Conservation (phyloP, 1,140 invertebrate genomes). For the Halesus radiatus region DNA sequence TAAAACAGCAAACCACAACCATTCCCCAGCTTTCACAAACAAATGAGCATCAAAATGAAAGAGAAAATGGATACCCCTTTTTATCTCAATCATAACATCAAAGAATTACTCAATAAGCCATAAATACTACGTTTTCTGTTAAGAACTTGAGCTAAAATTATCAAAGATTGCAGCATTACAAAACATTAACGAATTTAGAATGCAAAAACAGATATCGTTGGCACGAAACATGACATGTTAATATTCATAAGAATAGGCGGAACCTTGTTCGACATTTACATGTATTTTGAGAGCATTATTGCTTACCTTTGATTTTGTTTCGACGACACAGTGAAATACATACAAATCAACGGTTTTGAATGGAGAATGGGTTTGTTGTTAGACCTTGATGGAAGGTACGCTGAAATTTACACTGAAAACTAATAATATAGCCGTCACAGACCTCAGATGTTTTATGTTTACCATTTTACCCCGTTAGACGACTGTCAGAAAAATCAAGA, state of each 20-base stretch:
- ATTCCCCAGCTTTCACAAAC: too few relatives aligned
- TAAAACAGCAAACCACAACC: too few relatives aligned
- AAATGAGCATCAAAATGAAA: too few relatives aligned
- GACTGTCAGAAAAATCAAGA: conserved; percentile 47
- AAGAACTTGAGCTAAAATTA: background rate
- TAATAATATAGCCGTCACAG: conserved; percentile 48
- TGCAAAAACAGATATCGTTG: conserved; percentile 26
- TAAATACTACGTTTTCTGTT: background rate
- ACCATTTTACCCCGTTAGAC: conserved; percentile 52
- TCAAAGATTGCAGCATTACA: background rate
- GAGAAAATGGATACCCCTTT: background rate
- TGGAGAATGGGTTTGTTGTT: background rate
- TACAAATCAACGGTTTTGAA: background rate
- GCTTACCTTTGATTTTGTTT: conserved; percentile 38
- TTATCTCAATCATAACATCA: conserved; percentile 1
- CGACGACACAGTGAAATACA: conserved; percentile 17
- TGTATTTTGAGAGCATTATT: background rate
- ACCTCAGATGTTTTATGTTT: conserved; percentile 51
- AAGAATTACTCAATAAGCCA: background rate
- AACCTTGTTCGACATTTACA: conserved; percentile 30
- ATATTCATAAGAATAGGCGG: conserved; percentile 39
- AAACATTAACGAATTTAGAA: background rate
- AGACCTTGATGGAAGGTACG: background rate
- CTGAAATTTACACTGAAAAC: conserved; percentile 11
- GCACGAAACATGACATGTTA: conserved; percentile 42